phyloP scores from a whole-genome alignment of 37 sponge, comb jelly and placozoan genomes.

The Chondrosia reniformis region DNA sequence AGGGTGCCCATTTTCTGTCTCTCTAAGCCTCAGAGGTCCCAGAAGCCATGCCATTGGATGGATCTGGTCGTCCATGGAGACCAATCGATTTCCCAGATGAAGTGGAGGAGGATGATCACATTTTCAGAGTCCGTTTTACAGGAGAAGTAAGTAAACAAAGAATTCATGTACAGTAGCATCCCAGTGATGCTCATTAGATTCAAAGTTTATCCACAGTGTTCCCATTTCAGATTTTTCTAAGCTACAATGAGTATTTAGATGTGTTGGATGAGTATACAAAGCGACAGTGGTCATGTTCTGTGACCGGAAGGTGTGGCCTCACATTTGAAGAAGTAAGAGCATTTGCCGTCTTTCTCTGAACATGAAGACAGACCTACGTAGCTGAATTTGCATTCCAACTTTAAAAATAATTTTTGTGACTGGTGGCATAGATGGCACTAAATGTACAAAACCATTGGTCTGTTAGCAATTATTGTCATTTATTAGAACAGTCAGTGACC shows the following conservation, averaged over 20 bases:
- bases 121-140: constrained; percentile 12
- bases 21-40: too few relatives aligned
- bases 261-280: not conserved
- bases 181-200: not conserved
- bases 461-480: not conserved
- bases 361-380: not conserved
- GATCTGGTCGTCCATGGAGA: not conserved
- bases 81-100: constrained; percentile 12
- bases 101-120: constrained; percentile 5
- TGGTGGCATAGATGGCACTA: not conserved
- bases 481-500: not conserved
- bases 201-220: not conserved
- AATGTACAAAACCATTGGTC: not conserved
- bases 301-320: not conserved
- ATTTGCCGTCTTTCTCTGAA: not conserved
- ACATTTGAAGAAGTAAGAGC: constrained; percentile 17
- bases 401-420: not conserved
- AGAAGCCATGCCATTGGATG: constrained; percentile 14
- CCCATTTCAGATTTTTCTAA: not conserved
- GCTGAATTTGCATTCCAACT: not conserved
- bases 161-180: too few relatives aligned
- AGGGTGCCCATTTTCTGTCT: too few relatives aligned
- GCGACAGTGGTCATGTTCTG: constrained; percentile 4
- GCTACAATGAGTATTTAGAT: constrained; percentile 8
- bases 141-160: constrained; percentile 15